Percentiles rank a stretch among this genome's conserved stretches.
Conservation (phyloP, 1,140 invertebrate genomes). For the Diabrotica undecimpunctata region DNA sequence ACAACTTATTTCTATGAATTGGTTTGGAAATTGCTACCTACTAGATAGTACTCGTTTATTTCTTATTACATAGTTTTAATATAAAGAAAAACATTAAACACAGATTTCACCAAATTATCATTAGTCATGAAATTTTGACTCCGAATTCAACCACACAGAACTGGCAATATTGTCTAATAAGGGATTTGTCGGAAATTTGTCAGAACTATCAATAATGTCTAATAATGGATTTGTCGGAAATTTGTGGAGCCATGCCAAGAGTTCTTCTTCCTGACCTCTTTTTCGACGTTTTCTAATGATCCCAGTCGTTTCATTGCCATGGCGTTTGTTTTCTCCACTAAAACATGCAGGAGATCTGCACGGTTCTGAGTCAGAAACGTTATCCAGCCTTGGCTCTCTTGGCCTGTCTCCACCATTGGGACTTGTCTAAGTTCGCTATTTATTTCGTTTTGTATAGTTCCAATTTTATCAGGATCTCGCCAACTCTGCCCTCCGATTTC, state of each 20-base stretch:
- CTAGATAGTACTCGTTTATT: too few species aligned
- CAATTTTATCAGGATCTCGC: background rate
- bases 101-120: too few species aligned
- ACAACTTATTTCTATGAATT: too few species aligned
- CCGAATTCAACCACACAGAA: too few species aligned
- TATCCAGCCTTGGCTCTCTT: too few species aligned
- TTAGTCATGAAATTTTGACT: too few species aligned
- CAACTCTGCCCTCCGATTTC: background rate
- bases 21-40: too few species aligned
- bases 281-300: background rate
- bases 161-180: too few species aligned
- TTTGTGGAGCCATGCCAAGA: background rate
- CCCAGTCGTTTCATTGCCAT: background rate
- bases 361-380: background rate
- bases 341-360: background rate
- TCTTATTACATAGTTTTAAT: too few species aligned
- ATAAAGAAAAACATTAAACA: too few species aligned
- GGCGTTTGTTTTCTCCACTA: background rate
- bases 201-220: background rate
- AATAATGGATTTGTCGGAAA: background rate
- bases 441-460: background rate
- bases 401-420: background rate
- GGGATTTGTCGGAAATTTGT: background rate
- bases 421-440: too few species aligned
- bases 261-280: constrained; percentile 3